phyloP scores from a whole-genome alignment of 2,797 vertebrate species.

The Hoplostethus atlanticus region DNA sequence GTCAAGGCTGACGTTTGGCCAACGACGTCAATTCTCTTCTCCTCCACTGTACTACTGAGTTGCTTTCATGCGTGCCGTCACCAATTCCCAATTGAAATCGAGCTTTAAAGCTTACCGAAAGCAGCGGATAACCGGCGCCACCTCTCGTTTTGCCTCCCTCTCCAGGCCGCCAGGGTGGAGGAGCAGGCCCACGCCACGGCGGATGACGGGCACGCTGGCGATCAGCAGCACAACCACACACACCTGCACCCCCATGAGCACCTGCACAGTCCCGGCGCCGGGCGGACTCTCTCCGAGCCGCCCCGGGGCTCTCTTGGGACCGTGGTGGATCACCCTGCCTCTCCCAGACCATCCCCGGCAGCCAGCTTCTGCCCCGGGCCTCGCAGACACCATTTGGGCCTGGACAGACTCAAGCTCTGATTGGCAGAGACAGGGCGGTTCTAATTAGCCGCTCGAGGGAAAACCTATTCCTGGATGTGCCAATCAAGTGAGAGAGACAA shows the following conservation, averaged over 20 bases:
- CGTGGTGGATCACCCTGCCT: slow-evolving; percentile 50
- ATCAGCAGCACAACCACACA: slow-evolving; percentile 63
- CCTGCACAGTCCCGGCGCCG: slow-evolving; percentile 24
- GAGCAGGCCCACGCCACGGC: slow-evolving; percentile 37
- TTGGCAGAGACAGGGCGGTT: not conserved
- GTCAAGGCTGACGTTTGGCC: too few species aligned
- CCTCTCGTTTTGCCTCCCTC: not conserved
- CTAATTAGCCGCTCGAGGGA: too few species aligned
- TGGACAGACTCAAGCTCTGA: slow-evolving; percentile 58
- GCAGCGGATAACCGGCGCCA: too few species aligned
- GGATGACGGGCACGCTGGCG: slow-evolving; percentile 26
- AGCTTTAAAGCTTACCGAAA: too few species aligned
- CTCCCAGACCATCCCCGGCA: slow-evolving; percentile 51
- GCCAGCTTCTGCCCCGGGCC: slow-evolving; percentile 69
- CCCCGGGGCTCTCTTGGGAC: slow-evolving; percentile 41
- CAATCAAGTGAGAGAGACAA: too few species aligned
- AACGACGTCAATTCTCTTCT: too few species aligned
- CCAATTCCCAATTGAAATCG: too few species aligned
- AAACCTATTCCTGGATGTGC: too few species aligned
- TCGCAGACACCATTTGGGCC: slow-evolving; percentile 56
- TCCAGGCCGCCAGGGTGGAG: slow-evolving; percentile 53
- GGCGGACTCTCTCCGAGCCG: slow-evolving; percentile 2
- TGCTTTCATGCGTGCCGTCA: too few species aligned
- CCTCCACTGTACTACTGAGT: too few species aligned
- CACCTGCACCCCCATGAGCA: slow-evolving; percentile 71